phyloP scores from a whole-genome alignment of 2,888 invertebrate species.

The Euplagia quadripunctaria region DNA sequence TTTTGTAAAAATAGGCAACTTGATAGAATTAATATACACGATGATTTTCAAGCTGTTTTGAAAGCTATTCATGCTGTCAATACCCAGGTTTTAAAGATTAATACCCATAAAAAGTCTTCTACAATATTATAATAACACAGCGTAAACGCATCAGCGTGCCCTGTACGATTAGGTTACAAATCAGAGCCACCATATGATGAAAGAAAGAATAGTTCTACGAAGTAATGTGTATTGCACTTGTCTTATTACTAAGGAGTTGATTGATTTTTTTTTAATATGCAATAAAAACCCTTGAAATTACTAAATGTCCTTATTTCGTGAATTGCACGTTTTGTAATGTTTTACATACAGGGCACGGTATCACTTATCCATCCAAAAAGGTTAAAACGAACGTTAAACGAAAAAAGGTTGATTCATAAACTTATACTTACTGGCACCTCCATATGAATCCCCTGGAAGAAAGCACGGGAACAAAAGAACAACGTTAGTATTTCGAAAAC shows the following conservation, averaged over 20 bases:
- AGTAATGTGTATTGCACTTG: not conserved
- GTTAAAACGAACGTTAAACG: not conserved
- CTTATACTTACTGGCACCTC: constrained; percentile 90
- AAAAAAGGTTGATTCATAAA: constrained; percentile 25
- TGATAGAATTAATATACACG: not conserved
- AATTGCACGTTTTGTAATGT: not conserved
- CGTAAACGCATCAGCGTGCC: not conserved
- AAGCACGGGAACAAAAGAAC: constrained; percentile 71
- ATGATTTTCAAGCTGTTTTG: constrained; percentile 19
- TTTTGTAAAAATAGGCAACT: constrained; percentile 25
- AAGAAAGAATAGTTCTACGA: not conserved
- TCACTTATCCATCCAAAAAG: not conserved
- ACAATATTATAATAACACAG: not conserved
- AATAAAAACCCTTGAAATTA: too few species aligned
- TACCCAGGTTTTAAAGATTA: constrained; percentile 28
- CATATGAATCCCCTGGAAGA: constrained; percentile 91
- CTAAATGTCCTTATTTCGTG: not conserved
- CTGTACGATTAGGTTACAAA: not conserved
- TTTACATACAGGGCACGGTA: not conserved
- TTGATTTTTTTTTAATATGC: too few species aligned
- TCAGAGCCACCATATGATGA: not conserved
- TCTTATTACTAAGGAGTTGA: not conserved
- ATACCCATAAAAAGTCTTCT: not conserved
- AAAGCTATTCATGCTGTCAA: constrained; percentile 47
- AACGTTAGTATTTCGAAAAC: constrained; percentile 71